A percentile compares a stretch with the other conserved stretches of the same genome.
Evolutionary conservation across 2,888 invertebrate genomes (phyloP).

Genomic region (Limnephilus auricula): DNA sequence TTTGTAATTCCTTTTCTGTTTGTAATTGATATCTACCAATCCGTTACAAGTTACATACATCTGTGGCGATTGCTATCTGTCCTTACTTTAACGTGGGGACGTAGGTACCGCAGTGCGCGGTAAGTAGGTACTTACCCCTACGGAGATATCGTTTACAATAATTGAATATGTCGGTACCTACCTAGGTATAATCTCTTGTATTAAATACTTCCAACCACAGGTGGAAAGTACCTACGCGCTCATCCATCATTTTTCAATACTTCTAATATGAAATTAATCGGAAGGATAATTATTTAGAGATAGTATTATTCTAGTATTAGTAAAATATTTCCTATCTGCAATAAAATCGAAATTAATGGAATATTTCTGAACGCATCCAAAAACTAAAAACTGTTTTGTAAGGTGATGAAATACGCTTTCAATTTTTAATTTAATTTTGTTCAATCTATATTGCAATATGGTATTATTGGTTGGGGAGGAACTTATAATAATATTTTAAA

Average conservation of each 20-base stretch:
- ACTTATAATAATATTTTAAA: too few species aligned
- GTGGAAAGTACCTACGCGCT: neutral
- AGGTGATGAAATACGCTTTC: too few species aligned
- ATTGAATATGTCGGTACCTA: constrained; percentile 18
- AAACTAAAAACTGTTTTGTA: too few species aligned
- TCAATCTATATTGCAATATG: too few species aligned
- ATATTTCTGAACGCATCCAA: too few species aligned
- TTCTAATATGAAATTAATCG: too few species aligned
- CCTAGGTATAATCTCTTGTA: neutral
- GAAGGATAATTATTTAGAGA: too few species aligned
- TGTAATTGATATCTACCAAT: constrained; percentile 47
- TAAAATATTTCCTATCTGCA: too few species aligned
- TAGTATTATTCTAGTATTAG: too few species aligned
- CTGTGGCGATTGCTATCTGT: constrained; percentile 40
- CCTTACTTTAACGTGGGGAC: neutral
- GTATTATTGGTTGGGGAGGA: too few species aligned
- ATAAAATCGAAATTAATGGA: too few species aligned
- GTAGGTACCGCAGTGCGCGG: neutral
- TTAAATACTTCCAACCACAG: neutral
- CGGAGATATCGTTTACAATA: constrained; percentile 26
- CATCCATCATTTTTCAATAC: neutral
- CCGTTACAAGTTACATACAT: constrained; percentile 11
- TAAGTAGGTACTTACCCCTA: neutral
- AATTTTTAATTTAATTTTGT: too few species aligned
- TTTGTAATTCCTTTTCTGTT: constrained; percentile 50